Evolutionary conservation across 1,140 invertebrate species (phyloP).

Genomic region (Trachelipus rathkii): DNA sequence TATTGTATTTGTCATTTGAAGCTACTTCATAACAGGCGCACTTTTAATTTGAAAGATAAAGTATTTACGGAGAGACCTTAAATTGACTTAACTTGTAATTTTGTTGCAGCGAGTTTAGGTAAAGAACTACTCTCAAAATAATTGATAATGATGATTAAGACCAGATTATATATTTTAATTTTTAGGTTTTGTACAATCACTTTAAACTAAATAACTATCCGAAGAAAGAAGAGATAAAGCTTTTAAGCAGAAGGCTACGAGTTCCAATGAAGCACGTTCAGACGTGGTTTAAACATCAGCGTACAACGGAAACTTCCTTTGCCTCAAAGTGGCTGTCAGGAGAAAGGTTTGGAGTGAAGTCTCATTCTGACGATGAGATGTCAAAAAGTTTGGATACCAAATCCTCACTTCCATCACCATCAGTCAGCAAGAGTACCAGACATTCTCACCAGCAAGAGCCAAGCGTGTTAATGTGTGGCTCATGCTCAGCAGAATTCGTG

Average conservation of each 20-base stretch:
- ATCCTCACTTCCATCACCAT: not conserved
- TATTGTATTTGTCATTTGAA: too few species aligned
- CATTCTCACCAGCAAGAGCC: not conserved
- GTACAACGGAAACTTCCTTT: not conserved
- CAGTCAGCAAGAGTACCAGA: not conserved
- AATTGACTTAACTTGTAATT: too few species aligned
- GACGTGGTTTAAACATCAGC: not conserved
- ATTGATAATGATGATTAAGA: too few species aligned
- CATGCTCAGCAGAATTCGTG: not conserved
- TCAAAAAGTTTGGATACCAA: not conserved
- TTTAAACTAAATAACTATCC: not conserved
- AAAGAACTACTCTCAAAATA: too few species aligned
- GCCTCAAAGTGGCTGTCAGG: not conserved
- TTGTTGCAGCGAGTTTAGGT: too few species aligned
- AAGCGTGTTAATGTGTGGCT: not conserved
- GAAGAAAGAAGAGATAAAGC: not conserved
- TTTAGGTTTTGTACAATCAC: not conserved
- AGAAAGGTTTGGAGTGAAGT: not conserved
- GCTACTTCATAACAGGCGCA: too few species aligned
- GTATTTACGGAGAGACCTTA: too few species aligned
- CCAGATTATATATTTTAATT: not conserved
- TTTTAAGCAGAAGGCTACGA: not conserved
- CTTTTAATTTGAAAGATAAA: too few species aligned
- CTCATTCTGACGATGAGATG: not conserved
- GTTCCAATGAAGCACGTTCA: not conserved